Evolutionary conservation across 2,113 vertebrate genomes (phyloP).

Genomic region (Suncus etruscus): DNA sequence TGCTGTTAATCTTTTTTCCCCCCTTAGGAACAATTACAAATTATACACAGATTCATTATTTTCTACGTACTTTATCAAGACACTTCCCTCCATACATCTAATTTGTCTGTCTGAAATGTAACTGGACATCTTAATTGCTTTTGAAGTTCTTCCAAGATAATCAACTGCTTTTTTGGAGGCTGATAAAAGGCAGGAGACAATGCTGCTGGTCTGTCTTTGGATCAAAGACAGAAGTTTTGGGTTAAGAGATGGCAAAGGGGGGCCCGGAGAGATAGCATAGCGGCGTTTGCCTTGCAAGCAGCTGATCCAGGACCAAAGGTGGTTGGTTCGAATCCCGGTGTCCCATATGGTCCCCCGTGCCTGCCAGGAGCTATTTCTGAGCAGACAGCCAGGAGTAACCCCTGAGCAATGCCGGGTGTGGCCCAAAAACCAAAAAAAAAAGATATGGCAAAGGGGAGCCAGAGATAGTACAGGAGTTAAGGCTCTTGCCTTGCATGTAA

Average conservation of each 20-base stretch:
- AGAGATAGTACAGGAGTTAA: no score
- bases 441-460: background rate
- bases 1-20: constrained; percentile 67
- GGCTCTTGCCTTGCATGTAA: no score
- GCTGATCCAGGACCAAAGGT: no score
- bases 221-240: background rate
- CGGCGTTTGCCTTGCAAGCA: no score
- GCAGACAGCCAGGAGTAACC: no score
- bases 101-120: constrained; percentile 83
- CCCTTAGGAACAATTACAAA: constrained; percentile 76
- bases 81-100: constrained; percentile 75
- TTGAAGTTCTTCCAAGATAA: constrained; percentile 81
- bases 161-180: constrained; percentile 77
- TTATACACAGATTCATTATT: constrained; percentile 81
- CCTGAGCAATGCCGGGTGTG: no score
- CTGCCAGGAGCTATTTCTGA: no score
- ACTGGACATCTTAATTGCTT: constrained; percentile 82
- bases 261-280: no score
- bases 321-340: no score
- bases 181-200: constrained; percentile 74
- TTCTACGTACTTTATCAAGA: constrained; percentile 76
- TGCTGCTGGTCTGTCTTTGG: constrained; percentile 65
- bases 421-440: no score
- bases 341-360: no score
- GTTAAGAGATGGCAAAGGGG: constrained; percentile 20